Evolutionary conservation across 2,113 vertebrate genomes (phyloP).

Genomic region (Ovibos moschatus): DNA sequence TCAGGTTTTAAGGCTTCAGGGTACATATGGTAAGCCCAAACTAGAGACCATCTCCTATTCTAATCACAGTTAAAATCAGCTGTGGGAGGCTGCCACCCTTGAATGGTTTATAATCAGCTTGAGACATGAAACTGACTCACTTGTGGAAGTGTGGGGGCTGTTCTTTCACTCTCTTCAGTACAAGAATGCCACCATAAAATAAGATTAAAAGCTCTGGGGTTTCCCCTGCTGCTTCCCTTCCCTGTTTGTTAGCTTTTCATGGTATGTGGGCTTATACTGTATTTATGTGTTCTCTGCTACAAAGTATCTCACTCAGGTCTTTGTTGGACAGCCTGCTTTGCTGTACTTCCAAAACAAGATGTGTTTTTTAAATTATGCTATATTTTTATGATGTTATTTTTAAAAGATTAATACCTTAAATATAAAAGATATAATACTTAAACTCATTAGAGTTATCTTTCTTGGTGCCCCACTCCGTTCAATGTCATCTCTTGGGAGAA

Average conservation of each 20-base stretch:
- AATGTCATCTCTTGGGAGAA: conserved; percentile 19
- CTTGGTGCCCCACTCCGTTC: neutral
- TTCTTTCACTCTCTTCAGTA: conserved; percentile 73
- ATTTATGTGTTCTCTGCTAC: conserved; percentile 64
- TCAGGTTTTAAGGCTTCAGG: neutral
- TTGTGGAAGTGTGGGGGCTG: conserved; percentile 80
- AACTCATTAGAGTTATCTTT: neutral
- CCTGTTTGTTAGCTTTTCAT: conserved; percentile 59
- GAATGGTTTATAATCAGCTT: conserved; percentile 83
- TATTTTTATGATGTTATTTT: conserved; percentile 31
- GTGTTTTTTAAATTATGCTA: neutral
- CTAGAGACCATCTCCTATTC: conserved; percentile 51
- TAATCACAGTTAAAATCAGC: conserved; percentile 75
- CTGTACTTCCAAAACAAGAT: conserved; percentile 2
- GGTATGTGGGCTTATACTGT: conserved; percentile 54
- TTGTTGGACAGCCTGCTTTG: conserved; percentile 19
- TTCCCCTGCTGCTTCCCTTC: conserved; percentile 64
- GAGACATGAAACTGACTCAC: conserved; percentile 78
- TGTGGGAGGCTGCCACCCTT: conserved; percentile 80
- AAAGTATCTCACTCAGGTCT: conserved; percentile 42
- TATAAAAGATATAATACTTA: conserved; percentile 16
- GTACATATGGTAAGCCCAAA: conserved; percentile 46
- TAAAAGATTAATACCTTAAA: conserved; percentile 8
- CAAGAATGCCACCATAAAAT: conserved; percentile 76
- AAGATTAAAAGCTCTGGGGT: conserved; percentile 71